Evolutionary conservation across 2,888 invertebrate genomes (phyloP).

Genomic region (Caenorhabditis drosophilae): DNA sequence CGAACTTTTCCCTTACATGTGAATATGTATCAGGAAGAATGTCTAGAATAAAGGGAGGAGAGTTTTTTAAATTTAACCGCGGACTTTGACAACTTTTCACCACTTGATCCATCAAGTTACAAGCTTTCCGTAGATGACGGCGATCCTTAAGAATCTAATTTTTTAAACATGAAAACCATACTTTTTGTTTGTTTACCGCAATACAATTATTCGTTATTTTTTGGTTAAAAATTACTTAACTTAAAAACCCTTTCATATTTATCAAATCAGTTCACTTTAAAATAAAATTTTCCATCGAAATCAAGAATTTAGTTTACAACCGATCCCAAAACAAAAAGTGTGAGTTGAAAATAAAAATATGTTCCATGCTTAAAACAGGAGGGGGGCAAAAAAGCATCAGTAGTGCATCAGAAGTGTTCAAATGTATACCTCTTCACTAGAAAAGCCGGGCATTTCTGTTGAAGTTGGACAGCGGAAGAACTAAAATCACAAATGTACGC

Average conservation of each 20-base stretch:
- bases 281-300: too few relatives aligned
- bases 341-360: too few relatives aligned
- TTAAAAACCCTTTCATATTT: too few relatives aligned
- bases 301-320: too few relatives aligned
- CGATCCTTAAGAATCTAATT: conserved; percentile 52
- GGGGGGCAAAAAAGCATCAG: too few relatives aligned
- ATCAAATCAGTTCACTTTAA: too few relatives aligned
- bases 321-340: too few relatives aligned
- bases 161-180: too few relatives aligned
- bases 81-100: conserved; percentile 98
- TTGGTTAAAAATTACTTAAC: too few relatives aligned
- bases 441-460: conserved; percentile 21
- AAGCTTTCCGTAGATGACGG: conserved; percentile 53
- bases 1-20: conserved; percentile 71
- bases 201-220: not conserved
- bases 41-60: conserved; percentile 97
- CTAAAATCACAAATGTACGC: conserved; percentile 3
- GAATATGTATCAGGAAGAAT: conserved; percentile 99
- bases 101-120: conserved; percentile 73
- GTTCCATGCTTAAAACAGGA: too few relatives aligned
- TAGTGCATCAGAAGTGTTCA: too few relatives aligned
- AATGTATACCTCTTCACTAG: conserved; percentile 28
- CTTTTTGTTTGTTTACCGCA: too few relatives aligned
- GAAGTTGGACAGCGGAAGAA: conserved; percentile 11
- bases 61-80: conserved; percentile 87